phyloP scores from a whole-genome alignment of 1,140 invertebrate genomes.

The Leptonema lineaticorne region DNA sequence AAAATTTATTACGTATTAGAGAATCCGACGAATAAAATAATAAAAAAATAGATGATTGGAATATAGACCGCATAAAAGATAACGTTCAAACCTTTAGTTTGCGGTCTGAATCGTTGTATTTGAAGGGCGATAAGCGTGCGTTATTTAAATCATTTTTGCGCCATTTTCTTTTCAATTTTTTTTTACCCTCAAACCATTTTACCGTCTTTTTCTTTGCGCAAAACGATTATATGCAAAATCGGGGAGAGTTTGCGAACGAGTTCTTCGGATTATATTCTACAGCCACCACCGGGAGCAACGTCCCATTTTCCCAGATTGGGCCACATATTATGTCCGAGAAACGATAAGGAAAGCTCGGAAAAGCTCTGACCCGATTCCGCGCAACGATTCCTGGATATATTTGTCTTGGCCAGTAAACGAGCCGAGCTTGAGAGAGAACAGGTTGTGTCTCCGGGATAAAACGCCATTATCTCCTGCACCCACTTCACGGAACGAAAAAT shows the following conservation, averaged over 20 bases:
- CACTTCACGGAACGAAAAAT: no score
- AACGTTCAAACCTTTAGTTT: no score
- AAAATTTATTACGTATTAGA: no score
- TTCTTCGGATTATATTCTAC: not conserved
- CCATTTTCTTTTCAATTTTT: not conserved
- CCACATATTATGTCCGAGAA: slow-evolving; percentile 22
- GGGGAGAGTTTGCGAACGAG: not conserved
- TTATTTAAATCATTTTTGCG: slow-evolving; percentile 13
- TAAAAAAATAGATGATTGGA: no score
- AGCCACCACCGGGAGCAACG: no score
- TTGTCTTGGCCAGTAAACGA: slow-evolving; percentile 10
- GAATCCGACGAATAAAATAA: no score
- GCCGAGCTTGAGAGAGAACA: not conserved
- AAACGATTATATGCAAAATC: slow-evolving; percentile 14
- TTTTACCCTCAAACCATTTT: slow-evolving; percentile 8
- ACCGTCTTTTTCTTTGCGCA: not conserved
- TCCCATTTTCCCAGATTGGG: slow-evolving; percentile 21
- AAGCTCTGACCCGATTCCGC: slow-evolving; percentile 19
- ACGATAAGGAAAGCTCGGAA: not conserved
- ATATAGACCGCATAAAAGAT: no score
- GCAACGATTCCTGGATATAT: not conserved
- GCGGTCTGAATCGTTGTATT: no score
- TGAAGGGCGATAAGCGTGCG: not conserved
- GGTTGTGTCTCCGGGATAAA: not conserved
- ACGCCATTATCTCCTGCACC: not conserved